These are phyloP conservation scores for Tinamus major DNA, from an alignment of 2,797 vertebrate species.

Conservation along the genomic window DNA sequence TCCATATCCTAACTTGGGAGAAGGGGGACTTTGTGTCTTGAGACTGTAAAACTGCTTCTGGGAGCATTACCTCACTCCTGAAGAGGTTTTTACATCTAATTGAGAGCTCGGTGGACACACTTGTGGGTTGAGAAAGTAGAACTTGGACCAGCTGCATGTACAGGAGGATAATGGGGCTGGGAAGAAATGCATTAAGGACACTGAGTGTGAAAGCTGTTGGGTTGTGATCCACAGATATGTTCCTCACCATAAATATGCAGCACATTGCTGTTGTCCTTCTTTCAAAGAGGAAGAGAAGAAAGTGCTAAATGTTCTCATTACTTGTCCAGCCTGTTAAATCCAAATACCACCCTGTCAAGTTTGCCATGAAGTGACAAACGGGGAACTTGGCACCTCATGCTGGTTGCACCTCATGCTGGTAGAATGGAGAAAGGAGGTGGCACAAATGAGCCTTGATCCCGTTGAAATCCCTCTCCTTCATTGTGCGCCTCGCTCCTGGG, in stretches of 20 bases:
- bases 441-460: not conserved
- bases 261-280: not conserved
- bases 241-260: not conserved
- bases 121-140: not conserved
- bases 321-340: not conserved
- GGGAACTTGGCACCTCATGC: rapidly evolving
- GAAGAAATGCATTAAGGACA: not conserved
- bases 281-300: not conserved
- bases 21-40: not conserved
- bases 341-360: not conserved
- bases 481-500: not conserved
- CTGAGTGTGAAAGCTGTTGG: not conserved
- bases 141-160: not conserved
- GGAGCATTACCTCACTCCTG: slow-evolving; percentile 5
- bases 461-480: not conserved
- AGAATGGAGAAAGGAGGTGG: not conserved
- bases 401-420: not conserved
- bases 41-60: slow-evolving; percentile 9
- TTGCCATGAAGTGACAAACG: not conserved
- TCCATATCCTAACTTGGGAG: not conserved
- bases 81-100: slow-evolving; percentile 24
- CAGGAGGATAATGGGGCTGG: rapidly evolving
- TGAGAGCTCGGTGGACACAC: not conserved
- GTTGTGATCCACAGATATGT: not conserved
- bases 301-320: not conserved